Base-by-base conservation (phyloP, 2,797 vertebrate genomes). In the Enteromius thamalakanensis region DNA sequence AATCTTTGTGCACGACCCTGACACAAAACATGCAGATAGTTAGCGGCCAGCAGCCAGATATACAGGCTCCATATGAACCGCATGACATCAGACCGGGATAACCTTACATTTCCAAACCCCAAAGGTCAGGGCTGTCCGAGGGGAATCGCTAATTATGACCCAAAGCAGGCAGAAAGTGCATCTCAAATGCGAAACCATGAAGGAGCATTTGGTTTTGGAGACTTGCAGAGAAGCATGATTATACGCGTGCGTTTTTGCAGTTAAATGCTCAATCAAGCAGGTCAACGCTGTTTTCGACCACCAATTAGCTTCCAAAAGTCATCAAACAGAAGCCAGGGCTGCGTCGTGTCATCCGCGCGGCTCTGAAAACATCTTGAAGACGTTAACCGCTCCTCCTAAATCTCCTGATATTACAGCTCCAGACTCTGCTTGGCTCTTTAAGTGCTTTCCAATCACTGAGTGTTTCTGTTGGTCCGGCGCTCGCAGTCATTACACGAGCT, bases 321-420 rank as follows among this genome's bases (percentile, higher is more conserved):
- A 2, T 72, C 53, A n/a, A 49, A 60, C 79, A 62, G 51, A 70
- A 80, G 49, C n/a, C 6, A 7, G 68, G n/a, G 21, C 74, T 34
- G 32, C 45, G 34, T 53, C 45, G 34, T 60, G n/a, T 26, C 34
- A 23, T 51, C 69, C 49, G 55, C 11, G 11, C 37, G 21, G 19
- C 49, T 60, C 83, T 12, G 62, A 76, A 80, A 19, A 78, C 79
- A 84, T 82, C 76, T 65, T 87, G 82, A 86, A 86, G 65, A 68
- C 37, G 65, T 77, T 49, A 70, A 70, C 62, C 6, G 67, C 32
- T 72, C 47, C 76, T 88, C 86, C 84, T 84, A 79, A 86, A 86
- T 60, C 47, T 26, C 21, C 58, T 1, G 68, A 51, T 71, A 69
- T 70, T 70, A 51, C 15, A 45, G 65, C 47, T 51, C 26, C 12